Evolutionary conservation across 2,113 vertebrate genomes (phyloP), one percentile per base, ranked within the genome.

Genomic region (Actinemys pallida): DNA sequence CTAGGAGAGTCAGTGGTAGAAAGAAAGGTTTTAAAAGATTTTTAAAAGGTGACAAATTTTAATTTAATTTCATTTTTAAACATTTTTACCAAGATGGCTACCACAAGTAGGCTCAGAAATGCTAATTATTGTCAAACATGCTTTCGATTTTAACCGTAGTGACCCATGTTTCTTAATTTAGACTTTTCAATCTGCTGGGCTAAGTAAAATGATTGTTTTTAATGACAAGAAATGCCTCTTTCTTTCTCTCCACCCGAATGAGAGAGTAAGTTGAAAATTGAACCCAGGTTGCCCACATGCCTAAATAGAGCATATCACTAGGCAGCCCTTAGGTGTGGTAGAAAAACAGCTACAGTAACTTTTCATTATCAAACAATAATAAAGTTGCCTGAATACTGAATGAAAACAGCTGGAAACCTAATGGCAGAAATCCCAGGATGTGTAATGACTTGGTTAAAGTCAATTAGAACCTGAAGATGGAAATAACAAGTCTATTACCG

Each of bases 1-100:
- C 19, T 54, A 81, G 39, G 53, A 93, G 20, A 94, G n/a, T 86
- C 81, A 94, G 53, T n/a, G 79, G 72, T 87, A 83, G 86, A 95
- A 96, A 95, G 92, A 25, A 72, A 83, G 12, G 22, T 27, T 76
- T 42, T 4, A 22, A 45, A 92, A 93, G 1, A 39, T 81, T 94
- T 92, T 87, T 91, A 92, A 57, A 52, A 17, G 80, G 24, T 94
- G 90, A 79, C 81, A 47, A 13, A 24, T 78, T 78, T 78, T 29
- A 59, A 59, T 59, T 29, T 59, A 11, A 59, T 59, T 72, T 72
- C 2, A 22, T 11, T 72, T n/a, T 69, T 20, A 69, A 69, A 69
- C 17, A 69, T 69, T 69, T 22, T 39, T 72, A 72, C 9, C 65
- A 39, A 72, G 65, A 22, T 39, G n/a, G n/a, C 65, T 20, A 39